Conservation (phyloP, 2,113 vertebrate genomes). For the Antechinus flavipes region DNA sequence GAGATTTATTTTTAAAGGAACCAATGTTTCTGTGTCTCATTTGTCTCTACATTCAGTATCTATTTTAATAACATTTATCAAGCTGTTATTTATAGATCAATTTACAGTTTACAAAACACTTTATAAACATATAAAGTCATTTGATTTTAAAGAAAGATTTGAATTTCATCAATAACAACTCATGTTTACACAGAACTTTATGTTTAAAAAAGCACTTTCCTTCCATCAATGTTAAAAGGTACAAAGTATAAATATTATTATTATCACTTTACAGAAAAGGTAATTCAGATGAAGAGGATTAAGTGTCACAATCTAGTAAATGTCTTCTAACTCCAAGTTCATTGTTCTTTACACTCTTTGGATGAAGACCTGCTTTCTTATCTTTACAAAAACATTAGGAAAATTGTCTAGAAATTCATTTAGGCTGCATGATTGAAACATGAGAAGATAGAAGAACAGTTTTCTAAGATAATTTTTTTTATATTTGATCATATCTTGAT, state of each 20-base stretch:
- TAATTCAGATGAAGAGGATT: neutral
- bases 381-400: neutral
- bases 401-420: neutral
- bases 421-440: neutral
- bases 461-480: neutral
- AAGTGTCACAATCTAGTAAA: neutral
- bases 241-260: neutral
- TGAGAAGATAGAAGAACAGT: neutral
- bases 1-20: neutral
- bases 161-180: neutral
- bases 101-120: slow-evolving; percentile 3
- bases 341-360: neutral
- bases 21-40: neutral
- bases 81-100: neutral
- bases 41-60: neutral
- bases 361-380: neutral
- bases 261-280: neutral
- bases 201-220: neutral
- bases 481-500: neutral
- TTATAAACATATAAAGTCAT: neutral
- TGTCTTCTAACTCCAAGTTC: neutral
- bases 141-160: neutral
- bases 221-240: neutral
- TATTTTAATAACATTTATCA: neutral
- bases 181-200: neutral